Conservation (phyloP, 2,888 invertebrate genomes). For the Drosophila cracens region DNA sequence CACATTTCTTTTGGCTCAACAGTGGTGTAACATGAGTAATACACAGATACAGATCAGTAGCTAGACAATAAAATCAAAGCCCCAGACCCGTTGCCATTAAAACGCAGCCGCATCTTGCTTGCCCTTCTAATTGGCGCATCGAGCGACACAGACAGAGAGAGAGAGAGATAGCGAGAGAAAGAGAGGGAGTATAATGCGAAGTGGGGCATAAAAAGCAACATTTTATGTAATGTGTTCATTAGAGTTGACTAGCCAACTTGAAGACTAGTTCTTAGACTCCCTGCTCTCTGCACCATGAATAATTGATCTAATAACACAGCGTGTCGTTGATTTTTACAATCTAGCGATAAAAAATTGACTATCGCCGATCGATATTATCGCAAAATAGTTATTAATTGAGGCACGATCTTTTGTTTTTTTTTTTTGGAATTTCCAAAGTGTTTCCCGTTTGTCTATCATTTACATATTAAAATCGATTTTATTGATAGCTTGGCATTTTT, state of each 20-base stretch:
- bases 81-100: conserved; percentile 65
- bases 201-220: conserved; percentile 74
- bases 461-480: conserved; percentile 68
- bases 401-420: conserved; percentile 18
- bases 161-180: not conserved
- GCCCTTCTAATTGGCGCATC: conserved; percentile 71
- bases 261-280: conserved; percentile 7
- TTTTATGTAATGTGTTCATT: conserved; percentile 79
- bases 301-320: conserved; percentile 78
- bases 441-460: conserved; percentile 62
- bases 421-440: conserved; percentile 44
- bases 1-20: conserved; percentile 59
- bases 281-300: conserved; percentile 44
- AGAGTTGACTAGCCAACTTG: conserved; percentile 53
- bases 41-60: conserved; percentile 76
- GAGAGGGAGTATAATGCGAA: conserved; percentile 33
- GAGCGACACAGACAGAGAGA: not conserved
- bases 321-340: conserved; percentile 76
- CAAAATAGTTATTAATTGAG: conserved; percentile 75
- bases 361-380: conserved; percentile 75
- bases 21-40: conserved; percentile 69
- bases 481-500: conserved; percentile 67
- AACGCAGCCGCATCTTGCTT: conserved; percentile 37
- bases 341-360: conserved; percentile 71
- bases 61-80: conserved; percentile 69